phyloP scores from a whole-genome alignment of 1,140 invertebrate genomes.

The Drosophila virilis region DNA sequence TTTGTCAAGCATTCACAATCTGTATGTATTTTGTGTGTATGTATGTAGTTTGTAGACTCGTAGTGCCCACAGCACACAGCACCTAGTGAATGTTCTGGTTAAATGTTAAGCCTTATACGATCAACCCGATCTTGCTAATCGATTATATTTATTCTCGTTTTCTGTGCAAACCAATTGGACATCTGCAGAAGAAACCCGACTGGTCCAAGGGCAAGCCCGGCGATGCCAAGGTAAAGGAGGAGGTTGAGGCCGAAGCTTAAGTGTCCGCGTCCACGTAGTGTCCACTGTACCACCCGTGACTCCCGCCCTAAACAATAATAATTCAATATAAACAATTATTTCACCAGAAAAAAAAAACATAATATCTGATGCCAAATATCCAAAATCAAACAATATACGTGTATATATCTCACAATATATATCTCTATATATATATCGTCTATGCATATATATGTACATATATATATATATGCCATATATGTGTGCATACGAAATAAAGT shows the following conservation, averaged over 20 bases:
- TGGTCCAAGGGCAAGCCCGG: conserved; percentile 94
- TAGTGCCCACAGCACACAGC: conserved; percentile 43
- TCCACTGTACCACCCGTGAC: conserved; percentile 75
- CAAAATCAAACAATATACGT: conserved; percentile 38
- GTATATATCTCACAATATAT: conserved; percentile 42
- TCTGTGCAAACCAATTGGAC: not conserved
- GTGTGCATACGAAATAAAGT: not conserved
- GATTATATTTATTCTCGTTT: conserved; percentile 18
- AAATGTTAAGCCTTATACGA: conserved; percentile 11
- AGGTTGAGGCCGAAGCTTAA: conserved; percentile 91
- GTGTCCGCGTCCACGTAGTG: conserved; percentile 72
- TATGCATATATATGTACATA: conserved; percentile 15
- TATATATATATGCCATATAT: conserved; percentile 29
- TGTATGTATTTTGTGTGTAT: conserved; percentile 29
- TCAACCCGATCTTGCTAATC: conserved; percentile 16
- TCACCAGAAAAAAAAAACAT: conserved; percentile 43
- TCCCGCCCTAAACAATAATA: conserved; percentile 78
- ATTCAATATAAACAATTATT: conserved; percentile 61
- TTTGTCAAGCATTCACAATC: not conserved
- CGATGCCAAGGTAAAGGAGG: conserved; percentile 94
- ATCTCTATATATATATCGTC: conserved; percentile 9
- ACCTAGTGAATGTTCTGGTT: conserved; percentile 41
- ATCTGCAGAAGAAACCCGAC: conserved; percentile 93
- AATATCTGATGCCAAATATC: conserved; percentile 47
- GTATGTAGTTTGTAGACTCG: conserved; percentile 36